Conservation (phyloP, 2,888 invertebrate genomes). For the Tenthredo amoena region DNA sequence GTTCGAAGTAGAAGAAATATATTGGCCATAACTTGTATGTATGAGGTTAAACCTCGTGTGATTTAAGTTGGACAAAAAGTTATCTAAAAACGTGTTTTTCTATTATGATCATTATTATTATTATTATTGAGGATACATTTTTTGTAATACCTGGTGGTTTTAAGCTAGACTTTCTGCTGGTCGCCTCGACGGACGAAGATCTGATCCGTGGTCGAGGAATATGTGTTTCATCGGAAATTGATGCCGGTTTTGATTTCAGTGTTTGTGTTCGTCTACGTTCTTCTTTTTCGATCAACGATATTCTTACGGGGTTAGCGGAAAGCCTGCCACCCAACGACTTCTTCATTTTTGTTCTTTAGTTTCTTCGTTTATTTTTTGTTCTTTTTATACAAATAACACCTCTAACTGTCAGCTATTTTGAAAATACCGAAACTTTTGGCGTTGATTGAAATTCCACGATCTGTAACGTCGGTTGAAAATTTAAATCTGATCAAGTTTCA, state of each 20-base stretch:
- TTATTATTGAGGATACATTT: not conserved
- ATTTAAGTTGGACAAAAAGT: not conserved
- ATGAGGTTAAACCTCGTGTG: not conserved
- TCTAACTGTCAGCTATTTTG: not conserved
- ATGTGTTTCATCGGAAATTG: constrained; percentile 61
- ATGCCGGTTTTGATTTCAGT: constrained; percentile 59
- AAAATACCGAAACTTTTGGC: not conserved
- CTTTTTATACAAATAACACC: not conserved
- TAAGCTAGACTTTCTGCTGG: constrained; percentile 63
- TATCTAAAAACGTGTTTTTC: not conserved
- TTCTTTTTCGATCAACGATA: constrained; percentile 64
- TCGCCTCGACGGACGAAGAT: constrained; percentile 65
- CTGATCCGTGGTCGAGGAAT: constrained; percentile 69
- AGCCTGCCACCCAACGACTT: constrained; percentile 65
- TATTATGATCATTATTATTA: no score
- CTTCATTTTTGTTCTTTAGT: constrained; percentile 59
- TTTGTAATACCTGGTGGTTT: constrained; percentile 63
- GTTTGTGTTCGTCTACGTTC: constrained; percentile 63
- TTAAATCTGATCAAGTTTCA: not conserved
- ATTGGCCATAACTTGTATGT: not conserved
- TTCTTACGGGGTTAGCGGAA: constrained; percentile 67
- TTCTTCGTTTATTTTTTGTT: not conserved
- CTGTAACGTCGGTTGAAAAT: not conserved
- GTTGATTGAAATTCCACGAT: not conserved
- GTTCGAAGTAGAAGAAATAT: not conserved